Base-by-base conservation (phyloP, 2,888 invertebrate genomes). In the Spodoptera picta region DNA sequence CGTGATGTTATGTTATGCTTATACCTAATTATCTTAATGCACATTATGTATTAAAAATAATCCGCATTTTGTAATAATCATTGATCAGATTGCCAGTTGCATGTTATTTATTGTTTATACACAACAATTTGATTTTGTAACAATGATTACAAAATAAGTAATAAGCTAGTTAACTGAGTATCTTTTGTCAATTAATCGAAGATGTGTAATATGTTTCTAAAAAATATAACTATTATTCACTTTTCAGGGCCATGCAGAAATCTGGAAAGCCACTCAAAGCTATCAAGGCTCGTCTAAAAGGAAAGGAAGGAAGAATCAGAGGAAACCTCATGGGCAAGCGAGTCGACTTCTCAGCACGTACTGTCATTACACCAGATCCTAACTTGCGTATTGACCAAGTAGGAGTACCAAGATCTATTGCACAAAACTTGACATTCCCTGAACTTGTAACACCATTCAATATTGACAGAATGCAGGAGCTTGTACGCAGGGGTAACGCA, bases 271-370 rank as follows among this genome's bases (percentile, higher is more conserved):
- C 99, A 0, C 92, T 99, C 9, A 99, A 99, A 95, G 99, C 99
- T 0, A 96, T 99, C 57, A 99, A 99, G 90, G 98, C 99, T 4
- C 96, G 99, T 51, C 90, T 98, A 54, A 99, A 99, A 93, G 99
- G 99, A 23, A 99, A 99, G 89, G 99, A 99, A 96, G 99, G 99
- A 0, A 96, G 99, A 84, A 99, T 99, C 84, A 96, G 99, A 92
- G 99, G 99, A 82, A 99, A 99, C 91, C 96, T 99, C 82, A 99
- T 99, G 99, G 99, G 99, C 59, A 99, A 99, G 90, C 98, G 99
- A 95, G 99, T 99, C 0, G 99, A 99, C 88, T 99, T 99, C 90
- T 99, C 99, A 0, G 99, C 99, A 5, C 97, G 99, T 90, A 99
- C 99, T 83, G 99, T 99, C 84, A 99, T 98, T 87, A 99, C 99